Evolutionary conservation across 1,140 invertebrate genomes (phyloP).

Genomic region (Pseudobourletiella spinata): DNA sequence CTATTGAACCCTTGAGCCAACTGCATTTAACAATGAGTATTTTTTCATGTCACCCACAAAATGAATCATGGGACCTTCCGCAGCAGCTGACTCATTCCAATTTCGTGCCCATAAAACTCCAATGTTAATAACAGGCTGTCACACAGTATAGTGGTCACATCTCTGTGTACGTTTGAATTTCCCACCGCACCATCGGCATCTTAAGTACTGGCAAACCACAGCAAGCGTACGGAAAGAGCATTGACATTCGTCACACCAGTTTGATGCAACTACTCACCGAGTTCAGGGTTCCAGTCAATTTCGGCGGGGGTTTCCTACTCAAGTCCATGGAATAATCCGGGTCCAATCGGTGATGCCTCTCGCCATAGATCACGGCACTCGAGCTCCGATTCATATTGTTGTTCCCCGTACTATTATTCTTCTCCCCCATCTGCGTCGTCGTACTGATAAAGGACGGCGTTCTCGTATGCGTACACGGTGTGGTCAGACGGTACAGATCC

Average conservation of each 20-base stretch:
- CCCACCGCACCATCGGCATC: no score
- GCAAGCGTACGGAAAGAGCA: no score
- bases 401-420: background rate
- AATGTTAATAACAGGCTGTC: no score
- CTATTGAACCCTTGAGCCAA: no score
- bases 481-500: slow-evolving; percentile 8
- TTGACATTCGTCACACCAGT: no score
- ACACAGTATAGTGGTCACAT: no score
- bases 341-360: background rate
- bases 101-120: no score
- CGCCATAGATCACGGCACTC: background rate
- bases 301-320: background rate
- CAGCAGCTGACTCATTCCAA: no score
- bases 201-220: no score
- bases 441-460: background rate
- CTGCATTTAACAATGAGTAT: no score
- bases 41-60: no score
- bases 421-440: background rate
- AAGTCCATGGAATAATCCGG: background rate
- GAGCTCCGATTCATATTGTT: background rate
- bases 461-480: background rate
- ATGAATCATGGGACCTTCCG: no score
- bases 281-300: slow-evolving; percentile 7
- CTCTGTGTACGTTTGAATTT: background rate
- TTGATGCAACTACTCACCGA: slow-evolving; percentile 1